phyloP scores from a whole-genome alignment of 1,140 invertebrate genomes.

The Orussus abietinus region DNA sequence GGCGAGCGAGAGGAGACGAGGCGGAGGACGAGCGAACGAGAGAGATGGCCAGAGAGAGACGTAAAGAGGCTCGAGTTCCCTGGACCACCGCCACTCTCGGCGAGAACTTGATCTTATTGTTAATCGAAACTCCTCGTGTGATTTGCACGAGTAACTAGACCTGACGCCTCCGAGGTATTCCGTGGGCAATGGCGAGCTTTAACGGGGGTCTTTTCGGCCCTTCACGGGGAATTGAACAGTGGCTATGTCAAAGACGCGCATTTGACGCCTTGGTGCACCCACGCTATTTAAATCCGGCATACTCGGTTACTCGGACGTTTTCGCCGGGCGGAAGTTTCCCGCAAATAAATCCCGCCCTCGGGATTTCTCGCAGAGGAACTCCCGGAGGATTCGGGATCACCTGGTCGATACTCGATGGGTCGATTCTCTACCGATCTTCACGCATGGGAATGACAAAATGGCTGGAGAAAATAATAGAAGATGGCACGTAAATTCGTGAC shows the following conservation, averaged over 20 bases:
- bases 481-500: constrained; percentile 2
- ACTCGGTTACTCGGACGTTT: neutral
- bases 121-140: neutral
- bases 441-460: neutral
- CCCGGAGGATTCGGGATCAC: neutral
- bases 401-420: neutral
- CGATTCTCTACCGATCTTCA: too few relatives aligned
- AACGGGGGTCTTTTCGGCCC: neutral
- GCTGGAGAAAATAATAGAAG: too few relatives aligned
- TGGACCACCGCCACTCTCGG: neutral
- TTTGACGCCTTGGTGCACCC: neutral
- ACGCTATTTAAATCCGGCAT: constrained; percentile 1
- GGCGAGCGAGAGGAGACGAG: too few relatives aligned
- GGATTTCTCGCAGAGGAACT: too few relatives aligned
- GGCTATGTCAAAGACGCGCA: constrained; percentile 10
- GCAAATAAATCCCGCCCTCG: too few relatives aligned
- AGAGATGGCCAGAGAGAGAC: neutral
- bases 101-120: neutral
- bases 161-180: constrained; percentile 15
- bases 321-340: too few relatives aligned
- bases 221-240: constrained; percentile 19
- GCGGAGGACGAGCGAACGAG: too few relatives aligned
- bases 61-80: neutral
- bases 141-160: constrained; percentile 17
- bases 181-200: neutral